Base-by-base conservation (phyloP, 1,140 invertebrate species). In the Drosophila ambigua region DNA sequence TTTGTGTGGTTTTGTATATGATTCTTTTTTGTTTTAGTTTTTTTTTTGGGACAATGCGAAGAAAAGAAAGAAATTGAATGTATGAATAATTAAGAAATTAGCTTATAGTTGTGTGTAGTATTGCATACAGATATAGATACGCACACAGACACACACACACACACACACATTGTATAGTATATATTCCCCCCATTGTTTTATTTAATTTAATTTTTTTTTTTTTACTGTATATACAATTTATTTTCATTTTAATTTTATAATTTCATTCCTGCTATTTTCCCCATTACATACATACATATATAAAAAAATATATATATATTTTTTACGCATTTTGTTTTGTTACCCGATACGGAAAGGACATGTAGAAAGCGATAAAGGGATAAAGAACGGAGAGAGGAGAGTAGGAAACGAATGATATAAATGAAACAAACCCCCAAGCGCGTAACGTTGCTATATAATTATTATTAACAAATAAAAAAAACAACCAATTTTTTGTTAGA, bases 381-480 rank as follows among this genome's bases (percentile, higher is more conserved):
- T 26, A 49, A 49, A 7, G 26, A 39, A 39, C 11, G 1, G 31
- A 35, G 20, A 26, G 23, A 9, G 28, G 20, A 49, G 15, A n/a
- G 11, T 6, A n/a, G 9, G 9, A 20, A 46, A 72, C 16, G 26
- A 31, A 68, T 72, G 72, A 63, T 67, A 72, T 54, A 66, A 77
- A 66, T 68, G 55, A 58, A 75, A 71, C 23, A 24, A 24, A 24
- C 72, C 63, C 52, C 57, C 69, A 82, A 83, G 79, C 78, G 83
- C 83, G 75, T 72, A 87, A 87, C 82, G 79, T 87, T 87, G 83
- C 83, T 87, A 87, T 85, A 85, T 87, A 85, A 74, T 81, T 81
- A 76, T 75, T 87, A 85, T 74, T 85, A 67, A 72, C 69, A 79
- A 77, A 77, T 81, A 24, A 24, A 24, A 24, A 4, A 83, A 76